Base-by-base conservation (phyloP, 2,113 vertebrate genomes). In the Bettongia penicillata region DNA sequence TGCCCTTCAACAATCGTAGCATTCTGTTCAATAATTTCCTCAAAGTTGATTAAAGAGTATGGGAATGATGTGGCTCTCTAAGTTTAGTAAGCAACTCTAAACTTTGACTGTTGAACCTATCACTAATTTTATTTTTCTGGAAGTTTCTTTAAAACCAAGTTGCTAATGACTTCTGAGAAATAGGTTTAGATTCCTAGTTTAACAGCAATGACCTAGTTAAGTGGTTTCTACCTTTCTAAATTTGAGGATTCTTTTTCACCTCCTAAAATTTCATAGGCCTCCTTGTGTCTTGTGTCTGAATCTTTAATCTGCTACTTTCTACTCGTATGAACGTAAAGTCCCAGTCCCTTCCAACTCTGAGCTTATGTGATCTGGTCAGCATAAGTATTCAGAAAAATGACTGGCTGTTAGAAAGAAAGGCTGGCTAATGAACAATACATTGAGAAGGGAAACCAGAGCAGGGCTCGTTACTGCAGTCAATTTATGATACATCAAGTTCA, bases 11-110 rank as follows among this genome's bases (percentile, higher is more conserved):
- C 91, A 94, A 92, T 47, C 14, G 31, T 84, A 89, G 94, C 91
- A 57, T 94, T 91, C 91, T 90, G 8, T 52, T 94, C 89, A 92
- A 96, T 95, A 52, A 68, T 61, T 94, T 96, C 95, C 22, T 94
- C 47, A 14, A 90, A 52, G 51, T 24, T 89, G 43, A 22, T 91
- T 50, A 0, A 26, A 26, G 48, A 55, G 3, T 51, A 90, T 50
- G 8, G 49, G 43, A 52, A 4, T 19, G 1, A 47, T n/a, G 49
- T 22, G 16, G 4, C 47, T 93, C 95, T 26, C 3, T 57, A 47
- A 31, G 47, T 1, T 48, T 3, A 92, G 23, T 43, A 37, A n/a
- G 48, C 57, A 49, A 51, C n/a, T 22, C 94, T 1, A 89, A 57
- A n/a, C 7, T 57, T 5, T 48, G 47, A 2, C 14, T 51, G 10